These are phyloP conservation scores for Lasius platythorax DNA, from an alignment of 2,888 invertebrate genomes.

Conservation along the genomic window DNA sequence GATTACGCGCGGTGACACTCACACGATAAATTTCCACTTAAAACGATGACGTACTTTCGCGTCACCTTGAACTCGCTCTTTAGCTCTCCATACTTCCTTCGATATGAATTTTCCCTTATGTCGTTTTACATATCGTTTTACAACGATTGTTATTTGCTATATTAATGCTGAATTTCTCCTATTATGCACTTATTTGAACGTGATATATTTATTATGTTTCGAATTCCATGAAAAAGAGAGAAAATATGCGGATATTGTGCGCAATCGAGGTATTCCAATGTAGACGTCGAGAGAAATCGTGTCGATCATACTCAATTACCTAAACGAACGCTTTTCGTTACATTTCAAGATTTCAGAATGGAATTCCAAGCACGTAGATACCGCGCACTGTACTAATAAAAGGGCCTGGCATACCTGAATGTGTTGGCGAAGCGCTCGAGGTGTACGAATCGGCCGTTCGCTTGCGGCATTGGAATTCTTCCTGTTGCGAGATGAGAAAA, in stretches of 20 bases:
- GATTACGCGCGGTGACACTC: conserved; percentile 34
- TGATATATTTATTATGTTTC: not conserved
- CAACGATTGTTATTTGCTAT: not conserved
- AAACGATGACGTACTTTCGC: not conserved
- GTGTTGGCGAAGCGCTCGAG: conserved; percentile 49
- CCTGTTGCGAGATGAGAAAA: conserved; percentile 26
- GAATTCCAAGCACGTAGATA: conserved; percentile 44
- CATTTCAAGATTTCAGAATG: conserved; percentile 36
- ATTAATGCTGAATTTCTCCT: not conserved
- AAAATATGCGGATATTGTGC: not conserved
- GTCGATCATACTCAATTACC: conserved; percentile 16
- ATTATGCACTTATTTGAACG: not conserved
- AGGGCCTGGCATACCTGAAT: conserved; percentile 47
- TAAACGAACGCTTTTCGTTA: conserved; percentile 24
- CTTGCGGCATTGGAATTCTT: conserved; percentile 42
- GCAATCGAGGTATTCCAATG: not conserved
- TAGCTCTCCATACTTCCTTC: not conserved
- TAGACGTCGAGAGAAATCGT: conserved; percentile 13
- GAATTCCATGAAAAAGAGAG: not conserved
- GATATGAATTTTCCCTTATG: not conserved
- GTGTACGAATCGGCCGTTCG: conserved; percentile 44
- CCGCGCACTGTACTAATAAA: conserved; percentile 45
- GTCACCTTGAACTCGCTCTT: not conserved
- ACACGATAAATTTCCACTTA: conserved; percentile 28
- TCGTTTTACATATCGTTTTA: not conserved